A percentile compares a stretch with the other conserved stretches of the same genome.
These are phyloP conservation scores for Scelioninae gen. 1 DNA, from an alignment of 2,888 invertebrate species.

Conservation along the genomic window DNA sequence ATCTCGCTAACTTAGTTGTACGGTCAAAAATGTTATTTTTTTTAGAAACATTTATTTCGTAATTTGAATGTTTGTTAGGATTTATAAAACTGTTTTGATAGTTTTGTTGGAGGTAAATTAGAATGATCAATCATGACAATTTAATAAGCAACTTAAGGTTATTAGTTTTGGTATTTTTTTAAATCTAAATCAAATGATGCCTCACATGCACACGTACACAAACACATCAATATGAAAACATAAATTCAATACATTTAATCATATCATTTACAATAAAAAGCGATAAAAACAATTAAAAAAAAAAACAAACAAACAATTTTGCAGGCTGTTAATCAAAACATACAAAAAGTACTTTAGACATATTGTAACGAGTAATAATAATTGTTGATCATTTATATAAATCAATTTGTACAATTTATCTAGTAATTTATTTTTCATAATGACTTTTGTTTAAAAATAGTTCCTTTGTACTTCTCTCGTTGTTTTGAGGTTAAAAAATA, in stretches of 20 bases:
- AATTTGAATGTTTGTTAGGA: slow-evolving; percentile 5
- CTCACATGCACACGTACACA: slow-evolving; percentile 7
- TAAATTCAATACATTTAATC: slow-evolving; percentile 18
- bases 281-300: not conserved
- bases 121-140: not conserved
- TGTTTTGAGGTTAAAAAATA: too few species aligned
- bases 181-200: not conserved
- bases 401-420: too few species aligned
- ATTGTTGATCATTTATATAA: too few species aligned
- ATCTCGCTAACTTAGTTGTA: not conserved
- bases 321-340: slow-evolving; percentile 24
- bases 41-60: not conserved
- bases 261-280: slow-evolving; percentile 42
- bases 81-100: slow-evolving; percentile 2
- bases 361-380: too few species aligned
- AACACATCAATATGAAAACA: slow-evolving; percentile 6
- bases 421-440: too few species aligned
- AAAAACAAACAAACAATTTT: too few species aligned
- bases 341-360: too few species aligned
- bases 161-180: slow-evolving; percentile 8
- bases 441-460: too few species aligned
- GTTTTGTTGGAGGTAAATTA: not conserved
- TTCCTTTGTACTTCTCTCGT: too few species aligned
- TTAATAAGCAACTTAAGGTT: slow-evolving; percentile 1
- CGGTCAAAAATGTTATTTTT: not conserved